A percentile compares a stretch with the other conserved stretches of the same genome.
Conservation (phyloP, 2,113 vertebrate species). For the Anas platyrhynchos region DNA sequence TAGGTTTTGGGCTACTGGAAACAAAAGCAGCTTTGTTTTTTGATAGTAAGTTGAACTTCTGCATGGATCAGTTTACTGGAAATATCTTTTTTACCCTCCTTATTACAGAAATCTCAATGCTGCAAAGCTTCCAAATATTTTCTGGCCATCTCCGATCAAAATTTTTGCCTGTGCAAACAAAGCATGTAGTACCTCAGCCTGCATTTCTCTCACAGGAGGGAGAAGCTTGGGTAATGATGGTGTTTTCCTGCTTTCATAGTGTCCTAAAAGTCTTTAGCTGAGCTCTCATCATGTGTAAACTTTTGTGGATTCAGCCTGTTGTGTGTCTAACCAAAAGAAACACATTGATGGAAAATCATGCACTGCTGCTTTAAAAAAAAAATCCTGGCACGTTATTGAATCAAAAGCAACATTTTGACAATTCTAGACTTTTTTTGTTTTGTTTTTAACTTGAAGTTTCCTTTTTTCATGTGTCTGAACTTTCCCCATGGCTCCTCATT, state of each 20-base stretch:
- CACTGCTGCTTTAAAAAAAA: background rate
- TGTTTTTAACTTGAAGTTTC: background rate
- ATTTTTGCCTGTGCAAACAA: background rate
- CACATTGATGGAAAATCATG: background rate
- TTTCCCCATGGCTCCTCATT: background rate
- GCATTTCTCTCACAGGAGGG: background rate
- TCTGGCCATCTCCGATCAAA: background rate
- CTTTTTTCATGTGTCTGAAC: background rate
- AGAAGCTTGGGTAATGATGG: background rate
- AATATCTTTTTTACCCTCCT: background rate
- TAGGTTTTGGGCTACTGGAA: background rate
- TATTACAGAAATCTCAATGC: background rate
- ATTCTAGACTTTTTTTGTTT: background rate
- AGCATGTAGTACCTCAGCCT: background rate
- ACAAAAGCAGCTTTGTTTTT: background rate
- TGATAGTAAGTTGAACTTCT: background rate
- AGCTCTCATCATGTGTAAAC: background rate
- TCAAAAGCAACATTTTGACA: background rate
- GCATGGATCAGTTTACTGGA: background rate
- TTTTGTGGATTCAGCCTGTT: background rate
- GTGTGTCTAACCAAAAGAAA: background rate
- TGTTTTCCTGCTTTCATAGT: background rate
- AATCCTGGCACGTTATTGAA: background rate
- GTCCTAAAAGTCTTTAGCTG: background rate
- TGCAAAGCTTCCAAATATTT: background rate